phyloP scores from a whole-genome alignment of 30 jellyfish, hydroid and myxozoan species.

The Turritopsis dohrnii region DNA sequence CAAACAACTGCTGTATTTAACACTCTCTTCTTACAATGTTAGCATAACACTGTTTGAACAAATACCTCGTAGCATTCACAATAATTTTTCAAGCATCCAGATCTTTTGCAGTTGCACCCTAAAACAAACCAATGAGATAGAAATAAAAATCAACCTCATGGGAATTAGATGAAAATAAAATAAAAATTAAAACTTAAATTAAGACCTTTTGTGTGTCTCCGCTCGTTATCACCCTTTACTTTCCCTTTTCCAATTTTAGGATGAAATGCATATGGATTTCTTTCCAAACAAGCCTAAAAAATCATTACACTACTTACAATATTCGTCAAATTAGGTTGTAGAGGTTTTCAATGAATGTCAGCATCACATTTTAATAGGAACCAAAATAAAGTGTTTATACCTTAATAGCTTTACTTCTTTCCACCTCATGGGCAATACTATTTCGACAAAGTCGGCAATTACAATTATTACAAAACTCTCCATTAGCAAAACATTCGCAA shows the following conservation, averaged over 20 bases:
- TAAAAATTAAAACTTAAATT: too few relatives aligned
- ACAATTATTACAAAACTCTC: constrained; percentile 82
- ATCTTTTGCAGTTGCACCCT: constrained; percentile 93
- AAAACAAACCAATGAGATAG: constrained; percentile 6
- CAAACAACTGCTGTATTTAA: not conserved
- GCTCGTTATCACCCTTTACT: constrained; percentile 79
- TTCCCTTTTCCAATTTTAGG: constrained; percentile 89
- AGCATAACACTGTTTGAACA: not conserved
- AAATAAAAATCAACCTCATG: not conserved
- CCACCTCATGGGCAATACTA: constrained; percentile 71
- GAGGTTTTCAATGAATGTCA: too few relatives aligned
- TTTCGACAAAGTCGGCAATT: constrained; percentile 73
- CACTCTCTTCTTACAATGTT: not conserved
- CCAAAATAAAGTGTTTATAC: constrained; percentile 18
- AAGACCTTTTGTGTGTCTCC: constrained; percentile 85
- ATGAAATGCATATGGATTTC: constrained; percentile 85
- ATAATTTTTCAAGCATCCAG: constrained; percentile 90
- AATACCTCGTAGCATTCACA: constrained; percentile 96
- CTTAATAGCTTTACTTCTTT: constrained; percentile 80
- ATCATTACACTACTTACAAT: not conserved
- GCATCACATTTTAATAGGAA: not conserved
- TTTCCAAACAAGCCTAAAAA: constrained; percentile 71
- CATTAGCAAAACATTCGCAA: constrained; percentile 95
- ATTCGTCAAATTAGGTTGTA: not conserved
- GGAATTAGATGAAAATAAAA: not conserved